Evolutionary conservation across 2,888 invertebrate species (phyloP), one percentile per base, ranked within the genome.

Genomic region (Protophormia terraenovae): DNA sequence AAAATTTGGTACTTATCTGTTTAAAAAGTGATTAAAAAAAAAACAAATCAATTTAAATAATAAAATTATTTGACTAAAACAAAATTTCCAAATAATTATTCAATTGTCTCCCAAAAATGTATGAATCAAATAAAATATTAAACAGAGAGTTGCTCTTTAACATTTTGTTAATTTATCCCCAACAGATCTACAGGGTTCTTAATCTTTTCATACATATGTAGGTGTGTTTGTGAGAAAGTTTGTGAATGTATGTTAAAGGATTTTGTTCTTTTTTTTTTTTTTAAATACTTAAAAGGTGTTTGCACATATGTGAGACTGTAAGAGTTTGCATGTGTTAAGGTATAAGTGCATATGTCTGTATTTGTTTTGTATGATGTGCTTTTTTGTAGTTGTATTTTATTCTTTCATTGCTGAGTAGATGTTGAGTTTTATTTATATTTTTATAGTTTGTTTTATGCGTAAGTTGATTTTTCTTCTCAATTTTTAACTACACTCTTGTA

Each of bases 401-500:
- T 19, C 19, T 47, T 8, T 32, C 14, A 41, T 10, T 62, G 73
- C 47, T 62, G 64, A 62, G 53, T 53, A 27, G 27, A 24, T 76
- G 50, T 50, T 64, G 29, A 50, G 38, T 53, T 76, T 32, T 47
- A 19, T 73, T 73, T 55, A 38, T 41, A 3, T 32, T 60, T 27
- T 45, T 73, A 27, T 41, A 64, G 3, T 76, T 76, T 76, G 32
- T 76, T 64, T 64, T 76, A 76, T 64, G 75, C 29, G 64, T 66
- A 64, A 76, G 75, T 66, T 66, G 27, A n/a, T 22, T 73, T 73
- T 60, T 50, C 32, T 38, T n/a, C n/a, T n/a, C n/a, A 58, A 16
- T 41, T 29, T 73, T 45, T 32, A 53, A 62, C 47, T 50, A 12
- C 27, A n/a, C n/a, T n/a, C n/a, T 75, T 24, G n/a, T 24, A 41